phyloP scores from a whole-genome alignment of 1,140 invertebrate species.

The Hestina assimilis region DNA sequence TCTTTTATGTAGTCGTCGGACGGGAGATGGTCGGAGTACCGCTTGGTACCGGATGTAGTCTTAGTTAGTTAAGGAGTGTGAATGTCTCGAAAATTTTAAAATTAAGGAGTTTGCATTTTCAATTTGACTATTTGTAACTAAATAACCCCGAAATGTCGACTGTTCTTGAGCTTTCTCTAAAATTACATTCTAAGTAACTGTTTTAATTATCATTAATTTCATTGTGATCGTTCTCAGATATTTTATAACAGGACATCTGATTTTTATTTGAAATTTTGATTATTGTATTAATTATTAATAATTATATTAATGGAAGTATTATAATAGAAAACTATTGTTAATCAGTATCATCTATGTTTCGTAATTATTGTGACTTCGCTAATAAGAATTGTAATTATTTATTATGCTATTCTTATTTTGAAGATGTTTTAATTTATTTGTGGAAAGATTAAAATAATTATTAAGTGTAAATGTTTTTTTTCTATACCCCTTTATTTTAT shows the following conservation, averaged over 20 bases:
- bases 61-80: slow-evolving; percentile 63
- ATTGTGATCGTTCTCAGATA: slow-evolving; percentile 37
- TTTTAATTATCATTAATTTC: slow-evolving; percentile 26
- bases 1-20: slow-evolving; percentile 37
- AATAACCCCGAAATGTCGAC: slow-evolving; percentile 49
- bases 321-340: slow-evolving; percentile 35
- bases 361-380: slow-evolving; percentile 46
- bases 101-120: slow-evolving; percentile 46
- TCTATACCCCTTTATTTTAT: not conserved
- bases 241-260: slow-evolving; percentile 50
- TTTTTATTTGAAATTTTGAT: slow-evolving; percentile 39
- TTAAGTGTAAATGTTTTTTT: slow-evolving; percentile 16
- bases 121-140: slow-evolving; percentile 49
- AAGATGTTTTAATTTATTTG: slow-evolving; percentile 73
- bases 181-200: slow-evolving; percentile 46
- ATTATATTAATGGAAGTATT: slow-evolving; percentile 57
- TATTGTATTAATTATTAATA: slow-evolving; percentile 36
- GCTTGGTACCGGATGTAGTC: slow-evolving; percentile 51
- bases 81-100: slow-evolving; percentile 54
- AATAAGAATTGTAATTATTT: slow-evolving; percentile 64
- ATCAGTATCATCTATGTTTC: slow-evolving; percentile 52
- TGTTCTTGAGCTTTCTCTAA: slow-evolving; percentile 42
- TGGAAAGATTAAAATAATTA: slow-evolving; percentile 69
- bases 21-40: slow-evolving; percentile 43
- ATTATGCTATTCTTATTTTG: slow-evolving; percentile 65